Evolutionary conservation across 2,797 vertebrate species (phyloP), one percentile per base, ranked within the genome.

Genomic region (Todus mexicanus): DNA sequence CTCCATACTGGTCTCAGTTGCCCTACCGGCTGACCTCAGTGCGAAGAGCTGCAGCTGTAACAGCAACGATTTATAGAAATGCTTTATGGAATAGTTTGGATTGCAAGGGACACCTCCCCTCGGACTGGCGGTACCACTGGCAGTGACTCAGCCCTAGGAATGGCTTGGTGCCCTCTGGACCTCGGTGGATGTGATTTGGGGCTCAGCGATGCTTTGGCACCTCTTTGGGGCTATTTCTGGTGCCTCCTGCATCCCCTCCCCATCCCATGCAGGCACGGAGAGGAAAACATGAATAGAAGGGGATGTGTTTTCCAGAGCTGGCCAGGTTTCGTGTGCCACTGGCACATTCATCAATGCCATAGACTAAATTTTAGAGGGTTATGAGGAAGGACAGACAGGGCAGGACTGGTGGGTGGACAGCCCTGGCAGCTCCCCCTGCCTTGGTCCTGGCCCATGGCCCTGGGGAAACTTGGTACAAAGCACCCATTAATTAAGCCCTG

Each of bases 311-410:
- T n/a, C n/a, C n/a, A n/a, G n/a, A n/a, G n/a, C n/a, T n/a, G n/a
- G n/a, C n/a, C n/a, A n/a, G n/a, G n/a, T n/a, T n/a, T n/a, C n/a
- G n/a, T n/a, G 40, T 42, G 40, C 40, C 40, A 42, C 40, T 42
- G 16, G 40, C 12, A 13, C 0, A 0, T 9, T 33, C 23, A 5
- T 1, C 4, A 1, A 15, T 21, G 12, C 29, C 13, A 25, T 4
- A 0, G 2, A 10, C 16, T 7, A 6, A 4, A 19, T 47, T 7
- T 23, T 59, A 26, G 40, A 61, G 13, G 15, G 21, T 5, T 68
- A 25, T 23, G 60, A 47, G 37, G 54, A 59, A 68, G 54, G 38
- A 15, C 5, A 40, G 18, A 3, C 5, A 29, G 21, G 35, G 48
- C 35, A 11, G 2, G 11, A 7, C 4, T 4, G 7, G 29, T 2